phyloP scores from a whole-genome alignment of 2,888 invertebrate species.

The Seladonia tumulorum region DNA sequence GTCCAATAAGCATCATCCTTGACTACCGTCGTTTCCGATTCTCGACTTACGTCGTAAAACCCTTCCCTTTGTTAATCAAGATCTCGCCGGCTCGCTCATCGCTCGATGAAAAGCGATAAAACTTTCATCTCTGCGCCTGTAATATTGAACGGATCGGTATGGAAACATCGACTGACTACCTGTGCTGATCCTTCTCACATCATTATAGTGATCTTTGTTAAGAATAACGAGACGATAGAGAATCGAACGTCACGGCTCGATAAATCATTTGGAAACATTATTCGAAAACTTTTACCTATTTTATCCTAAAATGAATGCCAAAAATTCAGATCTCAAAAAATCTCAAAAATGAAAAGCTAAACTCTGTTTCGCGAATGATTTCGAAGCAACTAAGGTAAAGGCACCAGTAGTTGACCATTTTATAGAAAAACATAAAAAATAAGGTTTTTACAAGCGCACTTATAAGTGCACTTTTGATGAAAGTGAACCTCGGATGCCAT shows the following conservation, averaged over 20 bases:
- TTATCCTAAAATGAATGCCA: no score
- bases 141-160: background rate
- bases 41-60: conserved; percentile 37
- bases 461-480: no score
- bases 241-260: background rate
- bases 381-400: no score
- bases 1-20: conserved; percentile 34
- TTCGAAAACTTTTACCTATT: no score
- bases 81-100: background rate
- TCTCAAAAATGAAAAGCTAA: no score
- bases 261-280: no score
- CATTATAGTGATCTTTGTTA: background rate
- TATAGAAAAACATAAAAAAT: no score
- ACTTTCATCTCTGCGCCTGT: background rate
- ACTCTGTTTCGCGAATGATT: no score
- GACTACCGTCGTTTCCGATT: conserved; percentile 31
- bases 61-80: conserved; percentile 12
- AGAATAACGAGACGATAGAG: background rate
- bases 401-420: no score
- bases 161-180: background rate
- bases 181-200: background rate
- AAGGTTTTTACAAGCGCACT: no score
- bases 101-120: background rate
- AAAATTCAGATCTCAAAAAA: no score
- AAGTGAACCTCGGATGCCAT: no score